Conservation (phyloP, 2,797 vertebrate genomes). For the Rhinella marina region DNA sequence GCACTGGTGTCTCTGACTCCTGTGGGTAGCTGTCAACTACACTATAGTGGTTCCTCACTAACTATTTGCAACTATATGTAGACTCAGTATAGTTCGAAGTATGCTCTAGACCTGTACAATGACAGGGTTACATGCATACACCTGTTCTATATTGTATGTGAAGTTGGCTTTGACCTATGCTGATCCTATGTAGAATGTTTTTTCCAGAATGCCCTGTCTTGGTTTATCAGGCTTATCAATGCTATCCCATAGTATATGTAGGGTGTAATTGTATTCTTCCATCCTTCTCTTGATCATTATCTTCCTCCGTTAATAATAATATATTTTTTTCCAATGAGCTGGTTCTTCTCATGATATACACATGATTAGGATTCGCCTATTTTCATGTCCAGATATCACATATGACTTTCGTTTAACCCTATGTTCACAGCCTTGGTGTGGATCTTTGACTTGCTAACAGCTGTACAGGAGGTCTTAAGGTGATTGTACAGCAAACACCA, state of each 20-base stretch:
- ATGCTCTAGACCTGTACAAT: no score
- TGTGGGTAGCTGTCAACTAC: no score
- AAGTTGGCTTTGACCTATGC: background rate
- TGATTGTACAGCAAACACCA: constrained; percentile 69
- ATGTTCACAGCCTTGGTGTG: background rate
- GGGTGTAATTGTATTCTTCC: no score
- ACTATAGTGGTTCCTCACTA: no score
- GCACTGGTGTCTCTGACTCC: no score
- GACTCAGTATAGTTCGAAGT: no score
- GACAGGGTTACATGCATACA: no score
- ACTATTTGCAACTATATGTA: no score
- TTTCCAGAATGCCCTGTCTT: background rate
- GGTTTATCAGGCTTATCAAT: background rate
- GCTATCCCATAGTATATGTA: no score
- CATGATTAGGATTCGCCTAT: background rate
- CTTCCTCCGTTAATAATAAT: no score
- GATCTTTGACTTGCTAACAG: constrained; percentile 1
- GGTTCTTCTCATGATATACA: background rate
- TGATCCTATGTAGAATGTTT: background rate
- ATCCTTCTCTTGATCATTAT: no score
- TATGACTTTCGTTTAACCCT: background rate
- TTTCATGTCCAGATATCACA: background rate
- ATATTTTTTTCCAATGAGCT: no score
- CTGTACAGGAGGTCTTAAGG: constrained; percentile 65
- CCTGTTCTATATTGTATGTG: background rate